Conservation (phyloP, 2,888 invertebrate species). For the Calephelis perditalis region DNA sequence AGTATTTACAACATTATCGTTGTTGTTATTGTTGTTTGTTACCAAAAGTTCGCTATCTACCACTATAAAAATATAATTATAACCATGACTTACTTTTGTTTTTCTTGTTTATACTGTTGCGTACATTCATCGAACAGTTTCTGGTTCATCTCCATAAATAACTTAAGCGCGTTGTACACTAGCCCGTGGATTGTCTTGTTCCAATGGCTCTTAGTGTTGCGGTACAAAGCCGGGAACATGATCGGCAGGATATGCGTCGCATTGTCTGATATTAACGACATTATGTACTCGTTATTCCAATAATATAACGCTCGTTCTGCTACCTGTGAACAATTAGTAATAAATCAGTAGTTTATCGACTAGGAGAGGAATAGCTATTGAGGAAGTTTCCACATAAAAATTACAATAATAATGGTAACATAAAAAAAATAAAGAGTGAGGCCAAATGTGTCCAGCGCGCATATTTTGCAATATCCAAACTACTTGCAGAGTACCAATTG, state of each 20-base stretch:
- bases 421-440: no score
- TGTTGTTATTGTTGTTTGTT: no score
- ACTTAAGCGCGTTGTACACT: slow-evolving; percentile 99
- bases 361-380: no score
- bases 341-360: background rate
- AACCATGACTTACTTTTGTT: slow-evolving; percentile 81
- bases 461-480: no score
- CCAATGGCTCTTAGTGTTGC: slow-evolving; percentile 99
- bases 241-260: slow-evolving; percentile 98
- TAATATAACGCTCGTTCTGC: slow-evolving; percentile 99
- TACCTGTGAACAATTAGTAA: slow-evolving; percentile 80
- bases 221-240: slow-evolving; percentile 99
- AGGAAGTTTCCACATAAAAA: no score
- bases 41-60: background rate
- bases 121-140: slow-evolving; percentile 99
- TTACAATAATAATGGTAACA: no score
- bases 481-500: no score
- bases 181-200: slow-evolving; percentile 99
- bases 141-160: slow-evolving; percentile 99
- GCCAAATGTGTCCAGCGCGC: no score
- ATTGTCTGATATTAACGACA: slow-evolving; percentile 99
- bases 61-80: background rate
- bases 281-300: slow-evolving; percentile 99
- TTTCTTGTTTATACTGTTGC: slow-evolving; percentile 93
- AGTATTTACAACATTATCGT: no score